Evolutionary conservation across 1,140 invertebrate genomes (phyloP), one percentile per base, ranked within the genome.

Genomic region (Patella vulgata): DNA sequence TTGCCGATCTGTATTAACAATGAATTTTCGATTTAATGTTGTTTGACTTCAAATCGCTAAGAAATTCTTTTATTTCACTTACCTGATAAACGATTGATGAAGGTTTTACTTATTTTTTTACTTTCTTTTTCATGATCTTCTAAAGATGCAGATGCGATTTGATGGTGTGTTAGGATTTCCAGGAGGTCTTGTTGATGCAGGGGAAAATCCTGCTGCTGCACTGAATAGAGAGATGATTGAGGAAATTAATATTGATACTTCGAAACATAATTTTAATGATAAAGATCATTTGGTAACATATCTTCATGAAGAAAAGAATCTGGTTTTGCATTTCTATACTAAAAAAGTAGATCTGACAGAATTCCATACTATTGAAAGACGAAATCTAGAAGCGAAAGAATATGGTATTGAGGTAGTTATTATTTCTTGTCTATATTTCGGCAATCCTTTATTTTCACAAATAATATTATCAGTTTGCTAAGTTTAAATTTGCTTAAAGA

Each of bases 111-210:
- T n/a, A n/a, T n/a, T n/a, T n/a, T n/a, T n/a, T n/a, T n/a, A n/a
- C n/a, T n/a, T n/a, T n/a, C n/a, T n/a, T n/a, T n/a, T n/a, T n/a
- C n/a, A n/a, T n/a, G n/a, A n/a, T n/a, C n/a, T n/a, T n/a, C n/a
- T 28, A 33, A 70, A 88, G 87, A 88, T 89, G 87, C 86, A 87
- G 64, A 73, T 88, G 73, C 63, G 88, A 40, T 88, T 88, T 83
- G 88, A 89, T 82, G 88, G 88, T 4, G 77, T 82, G n/a, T 59
- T 89, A 33, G 88, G 88, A 6, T 89, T 89, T 80, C 87, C 87
- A 50, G 88, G 88, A 28, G 88, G 88, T 17, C 50, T 88, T 4
- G 77, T 89, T 11, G 85, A 88, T 57, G 55, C 68, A 3, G 85
- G 82, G 17, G 85, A 88, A 73, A 71, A 81, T 59, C 68, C 81